Base-by-base conservation (phyloP, 2,888 invertebrate genomes). In the Drosophila putrida region DNA sequence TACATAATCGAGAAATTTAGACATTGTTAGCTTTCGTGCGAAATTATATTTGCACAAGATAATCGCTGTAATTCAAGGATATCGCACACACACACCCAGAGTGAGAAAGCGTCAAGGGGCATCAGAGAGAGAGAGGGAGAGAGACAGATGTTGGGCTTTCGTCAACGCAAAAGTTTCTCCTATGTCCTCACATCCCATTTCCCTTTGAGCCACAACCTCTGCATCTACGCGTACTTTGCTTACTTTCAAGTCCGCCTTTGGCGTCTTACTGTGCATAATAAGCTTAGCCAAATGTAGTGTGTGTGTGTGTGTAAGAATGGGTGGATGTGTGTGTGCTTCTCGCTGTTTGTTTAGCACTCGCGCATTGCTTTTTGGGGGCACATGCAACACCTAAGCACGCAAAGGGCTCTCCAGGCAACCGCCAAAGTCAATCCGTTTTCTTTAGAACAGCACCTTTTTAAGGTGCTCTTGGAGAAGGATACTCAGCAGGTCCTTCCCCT, bases 1-100 rank as follows among this genome's bases (percentile, higher is more conserved):
- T 61, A 66, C 62, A 72, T 82, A 71, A 84, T 69, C 74, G 60
- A 50, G 60, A 74, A 76, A 80, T 83, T 71, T 73, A 83, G 85
- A 88, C 75, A 87, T 88, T 87, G 84, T 83, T 86, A 77, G 80
- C 75, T 60, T 83, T 75, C 85, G 89, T 85, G 89, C 84, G 57
- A 75, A 88, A 87, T 83, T 75, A 88, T 85, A 85, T 88, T 86
- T 84, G 85, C 64, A 67, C 47, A 71, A 86, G 85, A 88, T 85
- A 85, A 85, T 88, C 89, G 75, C 74, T 58, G 53, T 85, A 86
- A 88, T 88, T 81, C 78, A 70, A 75, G 70, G 64, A 86, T 77
- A 79, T 64, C 69, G 25, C 38, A 62, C 47, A 51, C 63, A 60
- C 66, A 58, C 64, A 64, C 25, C 49, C 9, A 6, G 46, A 11